A percentile compares a stretch with the other conserved stretches of the same genome.
phyloP scores from a whole-genome alignment of 2,888 invertebrate genomes.

The Hecatera dysodea region DNA sequence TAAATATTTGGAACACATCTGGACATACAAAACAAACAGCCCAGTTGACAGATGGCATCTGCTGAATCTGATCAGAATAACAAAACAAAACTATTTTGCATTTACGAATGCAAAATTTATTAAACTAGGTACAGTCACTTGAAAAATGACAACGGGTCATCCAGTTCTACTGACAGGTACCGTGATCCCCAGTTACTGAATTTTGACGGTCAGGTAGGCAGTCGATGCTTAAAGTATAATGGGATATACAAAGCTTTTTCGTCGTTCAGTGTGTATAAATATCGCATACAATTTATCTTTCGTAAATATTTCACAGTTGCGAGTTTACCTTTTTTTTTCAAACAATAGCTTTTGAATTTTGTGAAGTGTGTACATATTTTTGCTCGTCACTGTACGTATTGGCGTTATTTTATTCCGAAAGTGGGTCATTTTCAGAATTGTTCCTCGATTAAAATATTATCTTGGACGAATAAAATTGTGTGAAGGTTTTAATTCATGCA shows the following conservation, averaged over 20 bases:
- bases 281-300: background rate
- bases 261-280: background rate
- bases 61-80: constrained; percentile 53
- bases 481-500: constrained; percentile 34
- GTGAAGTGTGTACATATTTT: constrained; percentile 11
- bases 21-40: constrained; percentile 34
- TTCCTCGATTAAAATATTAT: constrained; percentile 43
- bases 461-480: constrained; percentile 28
- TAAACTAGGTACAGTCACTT: constrained; percentile 7
- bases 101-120: constrained; percentile 45
- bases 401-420: constrained; percentile 29
- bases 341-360: background rate
- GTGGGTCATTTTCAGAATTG: constrained; percentile 29
- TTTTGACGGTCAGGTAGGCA: background rate
- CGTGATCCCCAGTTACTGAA: background rate
- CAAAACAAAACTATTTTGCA: constrained; percentile 55
- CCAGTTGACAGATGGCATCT: constrained; percentile 52
- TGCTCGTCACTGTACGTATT: constrained; percentile 5
- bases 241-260: background rate
- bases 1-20: constrained; percentile 50
- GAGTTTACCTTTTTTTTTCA: background rate
- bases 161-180: too few relatives aligned
- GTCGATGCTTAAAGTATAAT: too few relatives aligned
- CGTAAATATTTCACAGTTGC: background rate
- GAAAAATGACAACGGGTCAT: background rate